Evolutionary conservation across 1,140 invertebrate species (phyloP), one percentile per base, ranked within the genome.

Genomic region (Olivierus martensii): DNA sequence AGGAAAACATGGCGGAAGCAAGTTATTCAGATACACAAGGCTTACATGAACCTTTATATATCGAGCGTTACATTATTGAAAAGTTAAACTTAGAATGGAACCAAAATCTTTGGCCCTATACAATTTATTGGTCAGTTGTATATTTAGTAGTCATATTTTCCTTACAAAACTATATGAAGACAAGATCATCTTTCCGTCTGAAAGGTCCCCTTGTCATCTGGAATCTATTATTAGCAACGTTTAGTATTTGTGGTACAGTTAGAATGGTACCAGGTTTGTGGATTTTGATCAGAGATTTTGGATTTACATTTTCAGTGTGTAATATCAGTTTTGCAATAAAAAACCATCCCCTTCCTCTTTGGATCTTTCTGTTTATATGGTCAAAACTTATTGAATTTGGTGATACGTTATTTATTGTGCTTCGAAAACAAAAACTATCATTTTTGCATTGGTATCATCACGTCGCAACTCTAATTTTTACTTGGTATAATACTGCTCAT

Each of bases 401-500:
- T 14, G 93, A 97, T 70, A 98, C 93, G 18, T 76, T 96, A 49
- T 97, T 98, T 74, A 90, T 98, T 44, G 87, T 97, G 15, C 73
- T 98, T 28, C 78, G 93, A 35, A 97, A 97, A 70, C 91, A 96
- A 67, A 88, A 87, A 1, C 74, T 99, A n/a, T 97, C 97, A 62
- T 97, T 98, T 70, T 77, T 98, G 2, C 93, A 98, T 69, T 94
- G 90, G 90, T 80, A 79, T 61, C 78, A 80, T 62, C 78, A 80
- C 63, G 71, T 79, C 14, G 77, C 76, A 18, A 79, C 79, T 6
- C 77, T 98, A 19, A 76, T 97, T 21, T 98, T 97, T 71, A 85
- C 87, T 3, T 98, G 93, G 93, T 97, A 93, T 73, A 91, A 87
- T 5, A 97, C 95, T 71, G 84, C 86, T 12, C 89, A 97, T 67